Evolutionary conservation across 1,140 invertebrate genomes (phyloP).

Genomic region (Limonius californicus): DNA sequence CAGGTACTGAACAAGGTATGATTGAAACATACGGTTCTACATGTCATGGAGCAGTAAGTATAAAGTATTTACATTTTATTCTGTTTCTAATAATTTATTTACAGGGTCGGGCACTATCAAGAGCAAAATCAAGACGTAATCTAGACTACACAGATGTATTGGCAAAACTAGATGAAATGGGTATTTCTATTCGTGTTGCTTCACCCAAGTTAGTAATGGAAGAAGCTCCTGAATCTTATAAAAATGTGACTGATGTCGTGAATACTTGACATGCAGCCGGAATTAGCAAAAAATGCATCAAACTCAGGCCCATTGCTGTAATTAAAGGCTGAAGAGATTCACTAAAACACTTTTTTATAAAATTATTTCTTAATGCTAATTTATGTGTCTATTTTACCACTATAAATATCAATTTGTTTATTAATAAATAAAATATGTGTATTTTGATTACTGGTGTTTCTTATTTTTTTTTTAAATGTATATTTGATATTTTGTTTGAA

Average conservation of each 20-base stretch:
- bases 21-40: constrained; percentile 98
- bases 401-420: too few species aligned
- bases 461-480: too few species aligned
- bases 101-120: constrained; percentile 91
- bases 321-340: constrained; percentile 99
- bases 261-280: constrained; percentile 97
- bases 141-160: constrained; percentile 92
- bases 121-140: constrained; percentile 95
- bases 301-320: constrained; percentile 96
- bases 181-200: constrained; percentile 97
- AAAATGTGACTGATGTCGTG: constrained; percentile 99
- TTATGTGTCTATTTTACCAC: too few species aligned
- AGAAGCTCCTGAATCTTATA: constrained; percentile 99
- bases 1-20: constrained; percentile 96
- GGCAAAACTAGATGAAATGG: constrained; percentile 77
- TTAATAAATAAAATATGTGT: too few species aligned
- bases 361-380: too few species aligned
- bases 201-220: constrained; percentile 99
- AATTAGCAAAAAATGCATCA: constrained; percentile 96
- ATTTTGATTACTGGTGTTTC: too few species aligned
- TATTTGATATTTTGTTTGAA: too few species aligned
- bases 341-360: too few species aligned
- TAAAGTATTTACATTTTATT: constrained; percentile 6
- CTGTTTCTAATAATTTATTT: too few species aligned
- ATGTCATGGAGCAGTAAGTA: constrained; percentile 95